Percentiles rank a stretch among this genome's conserved stretches.
Conservation (phyloP, 2,113 vertebrate species). For the Bothrops jararaca region DNA sequence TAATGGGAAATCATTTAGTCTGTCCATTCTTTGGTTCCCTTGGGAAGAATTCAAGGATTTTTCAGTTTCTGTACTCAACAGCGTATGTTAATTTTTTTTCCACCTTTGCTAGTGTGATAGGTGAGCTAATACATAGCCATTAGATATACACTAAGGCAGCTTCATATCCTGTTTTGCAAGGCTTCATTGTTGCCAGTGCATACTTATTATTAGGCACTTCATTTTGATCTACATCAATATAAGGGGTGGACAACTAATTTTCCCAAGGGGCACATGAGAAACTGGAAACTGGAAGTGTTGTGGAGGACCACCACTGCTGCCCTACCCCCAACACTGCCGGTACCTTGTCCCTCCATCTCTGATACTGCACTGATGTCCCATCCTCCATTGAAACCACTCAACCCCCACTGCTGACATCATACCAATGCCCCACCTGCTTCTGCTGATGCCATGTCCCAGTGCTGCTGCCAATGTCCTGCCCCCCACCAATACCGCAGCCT, state of each 20-base stretch:
- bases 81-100: neutral
- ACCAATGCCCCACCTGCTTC: neutral
- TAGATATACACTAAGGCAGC: neutral
- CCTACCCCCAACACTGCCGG: neutral
- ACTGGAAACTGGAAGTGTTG: neutral
- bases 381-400: neutral
- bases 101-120: neutral
- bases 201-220: neutral
- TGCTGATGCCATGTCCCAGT: neutral
- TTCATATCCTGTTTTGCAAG: neutral
- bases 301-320: neutral
- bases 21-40: no score
- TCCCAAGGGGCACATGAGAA: neutral
- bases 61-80: neutral
- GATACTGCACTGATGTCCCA: neutral
- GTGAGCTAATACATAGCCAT: neutral
- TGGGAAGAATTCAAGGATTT: neutral
- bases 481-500: neutral
- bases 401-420: neutral
- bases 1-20: neutral
- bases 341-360: neutral
- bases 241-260: neutral
- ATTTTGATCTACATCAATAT: neutral
- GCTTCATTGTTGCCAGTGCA: neutral
- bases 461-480: neutral